Evolutionary conservation across 2,113 vertebrate species (phyloP), one percentile per base, ranked within the genome.

Genomic region (Scortum barcoo): DNA sequence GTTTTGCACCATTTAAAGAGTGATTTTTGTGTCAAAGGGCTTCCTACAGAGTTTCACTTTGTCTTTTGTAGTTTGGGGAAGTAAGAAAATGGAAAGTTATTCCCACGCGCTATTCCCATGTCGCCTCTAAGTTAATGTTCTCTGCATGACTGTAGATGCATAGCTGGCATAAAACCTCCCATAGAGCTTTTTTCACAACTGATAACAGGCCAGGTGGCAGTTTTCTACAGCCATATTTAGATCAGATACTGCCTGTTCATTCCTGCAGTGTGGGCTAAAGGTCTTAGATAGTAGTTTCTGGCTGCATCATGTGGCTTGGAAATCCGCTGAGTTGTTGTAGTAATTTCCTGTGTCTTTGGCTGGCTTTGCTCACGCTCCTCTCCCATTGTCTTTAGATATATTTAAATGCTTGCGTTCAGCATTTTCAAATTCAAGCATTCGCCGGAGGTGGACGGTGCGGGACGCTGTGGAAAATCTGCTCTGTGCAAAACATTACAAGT

Each of bases 321-420:
- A 70, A 85, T 82, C 56, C 11, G 10, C 78, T 69, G 87, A 90
- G 62, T 58, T 26, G 75, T 28, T 82, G 80, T 75, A 51, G 74
- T 86, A 46, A 86, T 78, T 91, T 92, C 83, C 88, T 92, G 84
- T 65, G 24, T 68, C 13, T 78, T 53, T 86, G 74, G 54, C 61
- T 40, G 65, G n/a, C 61, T 80, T 65, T 81, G 44, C 54, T 58
- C 56, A 63, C 48, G 56, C 81, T 58, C 66, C 9, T 54, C 33
- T 51, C 30, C 63, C 36, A 6, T 71, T 72, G 70, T 50, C 24
- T 84, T 57, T 67, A 36, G 79, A 42, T 62, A 48, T 70, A 0
- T 68, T 74, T 63, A 57, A 76, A 81, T 28, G 63, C 54, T 65
- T 33, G 1, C 48, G 12, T 22, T 72, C 46, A 63, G 63, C 20